phyloP scores from a whole-genome alignment of 2,797 vertebrate genomes.

The Emydoidea blandingii region DNA sequence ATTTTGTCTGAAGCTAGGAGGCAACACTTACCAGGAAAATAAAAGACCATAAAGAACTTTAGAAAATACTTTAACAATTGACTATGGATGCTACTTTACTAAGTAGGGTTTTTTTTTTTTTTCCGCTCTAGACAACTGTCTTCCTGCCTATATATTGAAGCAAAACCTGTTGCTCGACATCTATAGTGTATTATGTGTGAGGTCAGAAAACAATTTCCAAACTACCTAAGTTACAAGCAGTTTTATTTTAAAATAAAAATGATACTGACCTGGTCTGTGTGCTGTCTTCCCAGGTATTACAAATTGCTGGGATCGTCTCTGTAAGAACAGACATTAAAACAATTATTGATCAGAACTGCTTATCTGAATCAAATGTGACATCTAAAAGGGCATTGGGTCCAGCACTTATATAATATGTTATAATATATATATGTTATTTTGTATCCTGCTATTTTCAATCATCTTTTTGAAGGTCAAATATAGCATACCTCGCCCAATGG shows the following conservation, averaged over 20 bases:
- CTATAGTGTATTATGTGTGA: not conserved
- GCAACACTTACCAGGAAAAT: not conserved
- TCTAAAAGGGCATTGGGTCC: not conserved
- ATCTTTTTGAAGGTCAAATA: not conserved
- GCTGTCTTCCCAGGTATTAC: not conserved
- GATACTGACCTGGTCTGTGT: not conserved
- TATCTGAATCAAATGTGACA: not conserved
- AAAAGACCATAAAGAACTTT: not conserved
- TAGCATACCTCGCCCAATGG: not conserved
- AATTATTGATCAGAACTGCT: not conserved
- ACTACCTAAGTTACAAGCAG: not conserved
- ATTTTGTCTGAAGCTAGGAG: not conserved
- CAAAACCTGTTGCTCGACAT: not conserved
- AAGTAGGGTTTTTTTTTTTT: not conserved
- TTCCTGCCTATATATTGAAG: not conserved
- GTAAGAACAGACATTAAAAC: not conserved
- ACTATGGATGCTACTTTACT: not conserved
- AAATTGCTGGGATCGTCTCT: not conserved
- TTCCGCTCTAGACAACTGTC: fast-evolving
- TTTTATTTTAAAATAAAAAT: conserved; percentile 33
- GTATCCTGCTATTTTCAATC: not conserved
- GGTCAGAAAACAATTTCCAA: not conserved
- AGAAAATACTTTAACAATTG: not conserved
- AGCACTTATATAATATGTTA: not conserved
- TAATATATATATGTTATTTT: not conserved